Evolutionary conservation across 2,888 invertebrate genomes (phyloP).

Genomic region (Epirrita christyi): DNA sequence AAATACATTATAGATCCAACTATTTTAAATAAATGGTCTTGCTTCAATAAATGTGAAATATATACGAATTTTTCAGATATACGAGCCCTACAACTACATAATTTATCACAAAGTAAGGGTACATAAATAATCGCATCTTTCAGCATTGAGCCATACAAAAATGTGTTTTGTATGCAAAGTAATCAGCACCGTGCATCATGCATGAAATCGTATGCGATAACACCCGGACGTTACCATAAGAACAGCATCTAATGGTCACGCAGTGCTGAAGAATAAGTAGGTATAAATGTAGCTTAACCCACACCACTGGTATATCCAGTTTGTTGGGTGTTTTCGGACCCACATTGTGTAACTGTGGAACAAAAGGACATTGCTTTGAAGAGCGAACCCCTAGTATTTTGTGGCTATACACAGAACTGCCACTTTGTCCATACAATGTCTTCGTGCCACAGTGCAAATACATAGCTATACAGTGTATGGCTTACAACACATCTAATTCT

Average conservation of each 20-base stretch:
- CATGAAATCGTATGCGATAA: too few relatives aligned
- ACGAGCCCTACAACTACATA: conserved; percentile 12
- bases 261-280: too few relatives aligned
- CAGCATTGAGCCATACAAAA: too few relatives aligned
- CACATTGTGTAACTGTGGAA: conserved; percentile 7
- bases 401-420: conserved; percentile 17
- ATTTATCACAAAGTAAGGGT: conserved; percentile 13
- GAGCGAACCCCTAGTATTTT: conserved; percentile 13
- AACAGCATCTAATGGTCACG: too few relatives aligned
- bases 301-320: conserved; percentile 3
- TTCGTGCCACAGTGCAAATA: conserved; percentile 3
- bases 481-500: not conserved
- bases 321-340: not conserved
- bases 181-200: too few relatives aligned
- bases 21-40: conserved; percentile 5
- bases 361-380: conserved; percentile 20
- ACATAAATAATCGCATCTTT: too few relatives aligned
- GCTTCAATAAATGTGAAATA: conserved; percentile 17
- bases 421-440: conserved; percentile 17
- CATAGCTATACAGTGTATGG: not conserved
- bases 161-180: too few relatives aligned
- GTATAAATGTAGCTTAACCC: too few relatives aligned
- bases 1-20: not conserved
- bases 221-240: too few relatives aligned
- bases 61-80: conserved; percentile 18